Evolutionary conservation across 2,113 vertebrate genomes (phyloP), one percentile per base, ranked within the genome.

Genomic region (Lontra canadensis): DNA sequence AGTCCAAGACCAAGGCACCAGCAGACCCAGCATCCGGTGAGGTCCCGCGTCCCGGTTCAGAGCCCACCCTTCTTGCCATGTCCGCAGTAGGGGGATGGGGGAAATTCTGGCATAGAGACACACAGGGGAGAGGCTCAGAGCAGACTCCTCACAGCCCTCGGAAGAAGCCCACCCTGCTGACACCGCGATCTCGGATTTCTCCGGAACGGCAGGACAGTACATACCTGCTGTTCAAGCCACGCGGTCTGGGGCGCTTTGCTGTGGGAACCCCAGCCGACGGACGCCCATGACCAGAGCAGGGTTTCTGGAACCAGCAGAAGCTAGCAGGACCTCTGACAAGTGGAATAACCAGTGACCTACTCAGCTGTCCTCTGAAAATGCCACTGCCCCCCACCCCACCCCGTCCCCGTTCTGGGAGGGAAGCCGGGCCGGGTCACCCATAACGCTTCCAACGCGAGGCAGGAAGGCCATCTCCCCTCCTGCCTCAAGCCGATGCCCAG

Each of bases 231-330:
- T 63, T 55, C 3, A 7, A 36, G n/a, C 17, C n/a, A 17, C 61
- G 10, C 18, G 0, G 49, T 7, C 89, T n/a, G 7, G 3, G n/a
- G 13, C 0, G 1, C 25, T 7, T 11, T 2, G 65, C 20, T 2
- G 23, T 13, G 12, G 29, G 1, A 20, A n/a, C 61, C 49, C n/a
- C 1, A 14, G 90, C 17, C 6, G 8, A 36, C 14, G 29, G 11
- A 73, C 2, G 4, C 23, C 47, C 21, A 6, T 21, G 6, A 12
- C 31, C 71, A 31, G 55, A 39, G 39, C 63, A 20, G 55, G 39
- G 52, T 49, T 59, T 39, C 71, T 12, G n/a, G 59, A 86, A 44
- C 61, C 74, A 21, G 47, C 63, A 36, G 63, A 59, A 44, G 18
- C n/a, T 15, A 4, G 57, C 10, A 78, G 88, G 20, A 52, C 26